Base-by-base conservation (phyloP, 2,888 invertebrate genomes). In the Serrognathus titanus region DNA sequence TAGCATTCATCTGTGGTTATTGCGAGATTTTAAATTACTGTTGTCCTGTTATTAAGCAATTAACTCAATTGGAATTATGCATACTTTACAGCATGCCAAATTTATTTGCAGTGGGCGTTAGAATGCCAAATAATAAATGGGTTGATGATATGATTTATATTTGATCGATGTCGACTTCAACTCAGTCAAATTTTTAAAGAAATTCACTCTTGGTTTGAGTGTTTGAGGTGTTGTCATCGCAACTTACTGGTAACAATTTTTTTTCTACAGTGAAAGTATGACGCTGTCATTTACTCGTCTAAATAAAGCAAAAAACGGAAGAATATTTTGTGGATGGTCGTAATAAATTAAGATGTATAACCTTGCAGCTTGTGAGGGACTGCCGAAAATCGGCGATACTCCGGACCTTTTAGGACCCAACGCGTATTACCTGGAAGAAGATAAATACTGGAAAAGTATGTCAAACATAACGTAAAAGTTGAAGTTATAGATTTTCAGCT, bases 351-450 rank as follows among this genome's bases (percentile, higher is more conserved):
- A 59, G 9, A 66, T 65, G 64, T 66, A 58, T 54, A 58, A 63
- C 60, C 61, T 66, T 10, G 55, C 60, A 8, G 53, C 59, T 6
- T 57, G 65, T 20, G 55, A 62, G 56, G 39, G 31, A 12, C 47
- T 58, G 35, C 45, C 51, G 11, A 48, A 47, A 51, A 16, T 45
- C 11, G 54, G 53, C 6, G 53, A 55, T 1, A 66, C 66, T 0
- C 63, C 65, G 1, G 52, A 46, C 9, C 54, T 59, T 54, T 53
- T 67, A 11, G 65, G 57, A 3, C 63, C 67, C 7, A 59, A 59
- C 40, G 60, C 62, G 8, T 67, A 67, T 47, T 59, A 56, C 11
- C 24, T 63, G 12, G 58, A 57, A 36, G 43, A 43, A 9, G 11
- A 43, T 16, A 43, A 43, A 43, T 10, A 43, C 1, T 16, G n/a